phyloP scores from a whole-genome alignment of 2,888 invertebrate genomes.

The Pediacus dermestoides region DNA sequence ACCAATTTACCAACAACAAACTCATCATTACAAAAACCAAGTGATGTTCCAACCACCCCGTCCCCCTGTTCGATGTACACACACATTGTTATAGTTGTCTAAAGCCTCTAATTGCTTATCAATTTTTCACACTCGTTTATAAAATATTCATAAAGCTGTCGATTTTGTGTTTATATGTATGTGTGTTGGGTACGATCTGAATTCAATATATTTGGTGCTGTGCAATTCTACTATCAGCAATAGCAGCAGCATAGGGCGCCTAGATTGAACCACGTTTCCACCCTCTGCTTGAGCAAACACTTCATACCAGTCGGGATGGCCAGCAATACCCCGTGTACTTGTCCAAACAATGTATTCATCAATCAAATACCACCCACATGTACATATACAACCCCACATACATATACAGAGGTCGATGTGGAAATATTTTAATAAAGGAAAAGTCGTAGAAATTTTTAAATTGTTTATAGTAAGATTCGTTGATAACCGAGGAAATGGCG shows the following conservation, averaged over 20 bases:
- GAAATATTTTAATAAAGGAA: too few species aligned
- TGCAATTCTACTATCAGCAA: slow-evolving; percentile 13
- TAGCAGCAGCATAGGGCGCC: background rate
- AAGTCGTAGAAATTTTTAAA: too few species aligned
- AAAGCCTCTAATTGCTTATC: slow-evolving; percentile 9
- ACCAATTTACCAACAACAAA: too few species aligned
- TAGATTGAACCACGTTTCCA: slow-evolving; percentile 17
- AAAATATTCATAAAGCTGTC: slow-evolving; percentile 10
- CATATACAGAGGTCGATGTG: background rate
- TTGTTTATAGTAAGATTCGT: too few species aligned
- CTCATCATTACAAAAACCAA: too few species aligned
- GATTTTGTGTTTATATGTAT: background rate
- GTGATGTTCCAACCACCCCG: too few species aligned
- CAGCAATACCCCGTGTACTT: slow-evolving; percentile 40
- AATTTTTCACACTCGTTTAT: slow-evolving; percentile 8
- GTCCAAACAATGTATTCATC: slow-evolving; percentile 48
- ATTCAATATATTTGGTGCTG: slow-evolving; percentile 35
- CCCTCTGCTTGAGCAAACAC: slow-evolving; percentile 42
- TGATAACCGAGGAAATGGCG: too few species aligned
- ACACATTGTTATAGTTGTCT: too few species aligned
- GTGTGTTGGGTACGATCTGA: slow-evolving; percentile 31
- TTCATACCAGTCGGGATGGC: slow-evolving; percentile 40
- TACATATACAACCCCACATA: slow-evolving; percentile 15
- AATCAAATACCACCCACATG: slow-evolving; percentile 44
- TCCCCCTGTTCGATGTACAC: too few species aligned